Evolutionary conservation across 2,113 vertebrate genomes (phyloP), one percentile per base, ranked within the genome.

Genomic region (Fulica atra): DNA sequence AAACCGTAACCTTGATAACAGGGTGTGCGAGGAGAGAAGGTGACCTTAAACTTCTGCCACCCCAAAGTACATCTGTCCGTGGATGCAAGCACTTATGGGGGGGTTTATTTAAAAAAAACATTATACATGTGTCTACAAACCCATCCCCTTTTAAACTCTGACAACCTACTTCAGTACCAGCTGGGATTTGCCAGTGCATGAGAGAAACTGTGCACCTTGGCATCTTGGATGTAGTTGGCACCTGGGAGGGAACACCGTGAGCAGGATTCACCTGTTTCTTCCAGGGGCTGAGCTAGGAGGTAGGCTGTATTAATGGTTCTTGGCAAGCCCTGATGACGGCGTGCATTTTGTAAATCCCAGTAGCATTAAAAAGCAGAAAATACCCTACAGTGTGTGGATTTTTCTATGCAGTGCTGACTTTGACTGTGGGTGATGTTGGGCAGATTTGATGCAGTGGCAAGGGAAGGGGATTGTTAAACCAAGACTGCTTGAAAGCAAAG

Each of bases 1-100:
- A 65, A 70, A 72, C 80, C 2, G 0, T 77, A 80, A 86, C 70
- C 81, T 92, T 76, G 85, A 40, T 88, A n/a, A 36, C 4, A 61
- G 46, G 18, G 63, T 1, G 3, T 69, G n/a, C 0, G 5, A 73
- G 60, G 44, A 19, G 16, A 65, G 79, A 84, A 92, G 64, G 54
- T 92, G 94, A 93, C 92, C 77, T 69, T 95, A 91, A 96, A 76
- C 77, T 89, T 84, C 53, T 87, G 44, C 38, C 16, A 10, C 57
- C 38, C 26, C 26, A 5, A 64, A 56, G 48, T 78, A 44, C 33
- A 26, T 68, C 68, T 77, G n/a, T 65, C 56, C 71, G 42, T 64
- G 69, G 38, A 82, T 91, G 48, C n/a, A 11, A 92, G 48, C 38
- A 9, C n/a, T 90, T 84, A 11, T 61, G 21, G 48, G 25, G 0